Evolutionary conservation across 2,797 vertebrate genomes (phyloP), one percentile per base, ranked within the genome.

Genomic region (Esox masquinongy): DNA sequence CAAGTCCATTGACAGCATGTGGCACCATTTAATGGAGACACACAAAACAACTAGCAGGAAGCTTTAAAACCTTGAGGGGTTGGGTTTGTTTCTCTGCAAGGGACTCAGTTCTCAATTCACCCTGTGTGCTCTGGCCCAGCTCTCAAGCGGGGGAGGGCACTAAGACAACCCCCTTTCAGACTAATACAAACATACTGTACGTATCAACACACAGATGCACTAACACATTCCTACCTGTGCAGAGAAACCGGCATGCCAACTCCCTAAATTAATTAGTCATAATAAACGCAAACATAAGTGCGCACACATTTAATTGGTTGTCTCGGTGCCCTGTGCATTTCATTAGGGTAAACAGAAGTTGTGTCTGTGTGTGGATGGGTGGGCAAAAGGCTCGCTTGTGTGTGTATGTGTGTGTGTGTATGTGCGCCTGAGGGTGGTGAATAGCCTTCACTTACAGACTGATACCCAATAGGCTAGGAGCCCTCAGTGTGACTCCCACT

Each of bases 41-140:
- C 86, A 90, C 90, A 91, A 92, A 92, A 88, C 87, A 90, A 91
- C 87, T 89, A 89, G 88, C 91, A 90, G 92, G 91, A 90, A 90
- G 82, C 81, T 86, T 89, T 89, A 86, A 88, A 90, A 86, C 83
- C 83, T 82, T 64, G 79, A 85, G 85, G 86, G 85, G 69, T 82
- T 81, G 76, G 71, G 68, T 84, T 80, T 24, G 63, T 77, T 7
- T 74, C 84, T 83, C 80, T 80, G 82, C 66, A 75, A 88, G 80
- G 75, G 79, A 88, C 79, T 78, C 53, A 26, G 68, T 80, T 74
- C 79, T 88, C 81, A 87, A 84, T 88, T 75, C 83, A 82, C 81
- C 66, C 81, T 82, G 85, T 86, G 84, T 87, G 77, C 83, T 83
- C 74, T 68, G 63, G 36, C 66, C 34, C 70, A 61, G 47, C 34